Evolutionary conservation across 2,797 vertebrate genomes (phyloP).

Genomic region (Parauchenoglanis ngamensis): DNA sequence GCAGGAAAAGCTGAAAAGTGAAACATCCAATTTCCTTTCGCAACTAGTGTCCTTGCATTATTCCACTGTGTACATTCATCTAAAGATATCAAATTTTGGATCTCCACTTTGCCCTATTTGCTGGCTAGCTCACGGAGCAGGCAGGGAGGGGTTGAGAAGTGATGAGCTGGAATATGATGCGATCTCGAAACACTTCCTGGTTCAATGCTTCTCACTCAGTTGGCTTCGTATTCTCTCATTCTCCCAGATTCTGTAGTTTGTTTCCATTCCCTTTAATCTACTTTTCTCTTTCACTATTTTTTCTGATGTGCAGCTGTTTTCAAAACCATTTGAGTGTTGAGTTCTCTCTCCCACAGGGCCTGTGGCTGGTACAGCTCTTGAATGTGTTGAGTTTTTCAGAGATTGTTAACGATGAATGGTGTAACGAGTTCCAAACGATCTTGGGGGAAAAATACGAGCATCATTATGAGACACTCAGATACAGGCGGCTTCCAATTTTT

Average conservation of each 20-base stretch:
- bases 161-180: constrained; percentile 48
- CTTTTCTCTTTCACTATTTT: constrained; percentile 26
- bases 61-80: constrained; percentile 58
- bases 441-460: constrained; percentile 16
- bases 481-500: constrained; percentile 18
- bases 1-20: constrained; percentile 61
- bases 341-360: constrained; percentile 60
- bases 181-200: constrained; percentile 47
- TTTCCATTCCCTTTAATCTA: constrained; percentile 18
- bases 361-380: constrained; percentile 49
- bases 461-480: constrained; percentile 29
- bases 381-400: constrained; percentile 51
- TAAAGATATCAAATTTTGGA: constrained; percentile 57
- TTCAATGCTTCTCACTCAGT: constrained; percentile 53
- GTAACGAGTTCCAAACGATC: constrained; percentile 36
- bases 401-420: constrained; percentile 42
- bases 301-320: constrained; percentile 49
- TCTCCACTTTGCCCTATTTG: constrained; percentile 57
- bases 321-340: constrained; percentile 50
- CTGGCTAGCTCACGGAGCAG: constrained; percentile 41
- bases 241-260: constrained; percentile 26
- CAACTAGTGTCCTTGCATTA: constrained; percentile 56
- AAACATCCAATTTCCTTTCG: constrained; percentile 37
- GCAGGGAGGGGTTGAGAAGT: constrained; percentile 51
- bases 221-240: constrained; percentile 35